phyloP scores from a whole-genome alignment of 2,113 vertebrate species.

The Nothoprocta pentlandii region DNA sequence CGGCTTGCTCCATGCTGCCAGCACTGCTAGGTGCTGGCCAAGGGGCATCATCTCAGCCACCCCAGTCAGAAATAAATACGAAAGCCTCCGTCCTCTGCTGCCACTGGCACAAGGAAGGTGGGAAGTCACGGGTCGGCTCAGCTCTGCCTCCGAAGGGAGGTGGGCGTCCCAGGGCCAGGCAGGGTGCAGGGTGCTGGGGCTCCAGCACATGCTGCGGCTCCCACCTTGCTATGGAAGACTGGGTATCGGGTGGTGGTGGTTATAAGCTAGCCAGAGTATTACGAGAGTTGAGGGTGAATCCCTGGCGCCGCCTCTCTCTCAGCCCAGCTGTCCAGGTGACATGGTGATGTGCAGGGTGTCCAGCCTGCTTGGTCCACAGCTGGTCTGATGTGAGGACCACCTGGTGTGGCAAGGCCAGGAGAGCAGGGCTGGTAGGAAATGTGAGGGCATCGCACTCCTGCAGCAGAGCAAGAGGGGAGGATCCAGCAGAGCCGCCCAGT shows the following conservation, averaged over 20 bases:
- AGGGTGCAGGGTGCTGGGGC: rapidly evolving
- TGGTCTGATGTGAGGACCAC: rapidly evolving
- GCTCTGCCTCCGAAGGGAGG: not conserved
- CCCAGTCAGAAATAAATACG: not conserved
- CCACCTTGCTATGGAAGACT: rapidly evolving
- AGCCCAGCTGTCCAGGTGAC: not conserved
- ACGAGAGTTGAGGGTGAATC: rapidly evolving
- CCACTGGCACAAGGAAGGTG: not conserved
- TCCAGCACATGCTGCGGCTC: not conserved
- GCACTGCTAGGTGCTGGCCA: rapidly evolving
- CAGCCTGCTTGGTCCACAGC: rapidly evolving
- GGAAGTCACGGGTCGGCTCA: not conserved
- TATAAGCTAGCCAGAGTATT: not conserved
- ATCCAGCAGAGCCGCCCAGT: rapidly evolving
- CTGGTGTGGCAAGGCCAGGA: rapidly evolving
- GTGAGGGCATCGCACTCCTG: not conserved
- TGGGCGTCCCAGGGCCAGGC: rapidly evolving
- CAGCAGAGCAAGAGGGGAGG: not conserved
- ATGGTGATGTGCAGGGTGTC: not conserved
- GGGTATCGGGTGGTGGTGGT: rapidly evolving
- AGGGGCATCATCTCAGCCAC: not conserved
- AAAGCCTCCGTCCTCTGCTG: rapidly evolving
- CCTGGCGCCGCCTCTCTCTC: rapidly evolving
- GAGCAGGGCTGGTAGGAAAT: not conserved
- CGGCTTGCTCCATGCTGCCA: rapidly evolving